Conservation (phyloP, 64 coral and sea anemone species). For the Montipora capricornis region DNA sequence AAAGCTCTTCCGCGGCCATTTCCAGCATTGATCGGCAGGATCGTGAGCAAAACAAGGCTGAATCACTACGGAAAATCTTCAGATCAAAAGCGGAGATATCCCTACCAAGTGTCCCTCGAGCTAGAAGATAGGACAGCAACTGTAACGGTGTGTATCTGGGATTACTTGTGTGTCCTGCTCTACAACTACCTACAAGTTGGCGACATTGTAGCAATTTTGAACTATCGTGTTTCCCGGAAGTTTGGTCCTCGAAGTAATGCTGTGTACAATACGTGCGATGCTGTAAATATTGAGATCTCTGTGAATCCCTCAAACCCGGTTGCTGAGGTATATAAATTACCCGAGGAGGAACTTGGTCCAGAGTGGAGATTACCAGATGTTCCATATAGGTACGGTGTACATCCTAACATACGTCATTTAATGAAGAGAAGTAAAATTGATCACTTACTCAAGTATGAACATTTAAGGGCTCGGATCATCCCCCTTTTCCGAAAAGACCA, state of each 20-base stretch:
- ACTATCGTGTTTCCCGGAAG: constrained; percentile 60
- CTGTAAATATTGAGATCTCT: constrained; percentile 65
- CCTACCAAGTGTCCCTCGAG: constrained; percentile 53
- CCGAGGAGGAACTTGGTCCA: constrained; percentile 27
- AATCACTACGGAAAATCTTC: constrained; percentile 70
- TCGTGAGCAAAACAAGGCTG: constrained; percentile 74
- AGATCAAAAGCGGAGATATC: constrained; percentile 63
- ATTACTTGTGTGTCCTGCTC: constrained; percentile 53
- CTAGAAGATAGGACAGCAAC: constrained; percentile 62
- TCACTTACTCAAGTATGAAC: too few relatives aligned
- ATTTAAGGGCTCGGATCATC: too few relatives aligned
- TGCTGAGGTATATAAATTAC: constrained; percentile 69
- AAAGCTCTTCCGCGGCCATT: constrained; percentile 38
- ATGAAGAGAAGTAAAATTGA: too few relatives aligned
- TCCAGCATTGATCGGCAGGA: constrained; percentile 69
- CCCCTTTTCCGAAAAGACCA: too few relatives aligned
- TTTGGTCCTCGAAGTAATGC: constrained; percentile 61
- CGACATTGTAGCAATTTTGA: constrained; percentile 50
- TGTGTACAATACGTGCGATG: constrained; percentile 57
- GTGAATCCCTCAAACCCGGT: constrained; percentile 58
- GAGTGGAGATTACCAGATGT: constrained; percentile 61
- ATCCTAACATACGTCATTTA: neutral
- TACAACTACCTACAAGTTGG: constrained; percentile 75
- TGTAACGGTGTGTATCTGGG: constrained; percentile 68
- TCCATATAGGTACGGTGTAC: constrained; percentile 64